Conservation (phyloP, 2,797 vertebrate species). For the Dryobates pubescens region DNA sequence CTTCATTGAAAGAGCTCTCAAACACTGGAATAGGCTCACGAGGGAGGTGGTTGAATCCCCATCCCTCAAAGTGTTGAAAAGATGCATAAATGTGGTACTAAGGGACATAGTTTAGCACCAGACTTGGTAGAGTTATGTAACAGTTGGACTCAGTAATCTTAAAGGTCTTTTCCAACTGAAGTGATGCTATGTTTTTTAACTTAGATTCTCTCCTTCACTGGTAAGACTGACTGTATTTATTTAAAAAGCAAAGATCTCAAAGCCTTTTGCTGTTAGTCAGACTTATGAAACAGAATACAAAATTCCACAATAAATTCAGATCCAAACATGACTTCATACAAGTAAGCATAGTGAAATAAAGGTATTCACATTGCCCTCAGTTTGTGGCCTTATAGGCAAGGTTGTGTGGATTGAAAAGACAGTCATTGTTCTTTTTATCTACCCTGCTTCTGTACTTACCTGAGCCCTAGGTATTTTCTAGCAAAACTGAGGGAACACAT, state of each 20-base stretch:
- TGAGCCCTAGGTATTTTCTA: not conserved
- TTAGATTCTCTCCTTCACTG: not conserved
- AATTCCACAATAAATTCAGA: not conserved
- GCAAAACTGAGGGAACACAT: not conserved
- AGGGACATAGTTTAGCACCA: too few relatives aligned
- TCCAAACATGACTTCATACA: not conserved
- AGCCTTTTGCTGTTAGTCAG: not conserved
- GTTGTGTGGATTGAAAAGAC: not conserved
- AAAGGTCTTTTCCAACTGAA: too few relatives aligned
- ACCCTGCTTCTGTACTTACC: not conserved
- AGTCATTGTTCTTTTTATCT: not conserved
- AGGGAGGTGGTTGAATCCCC: too few relatives aligned
- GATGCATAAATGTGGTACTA: too few relatives aligned
- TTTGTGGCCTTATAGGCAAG: not conserved
- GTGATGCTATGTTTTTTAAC: not conserved
- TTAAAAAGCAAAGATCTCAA: not conserved
- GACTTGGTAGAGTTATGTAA: too few relatives aligned
- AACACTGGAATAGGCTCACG: too few relatives aligned
- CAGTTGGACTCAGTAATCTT: too few relatives aligned
- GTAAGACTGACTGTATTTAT: not conserved
- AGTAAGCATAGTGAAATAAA: not conserved
- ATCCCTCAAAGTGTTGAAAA: too few relatives aligned
- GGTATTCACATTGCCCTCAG: not conserved
- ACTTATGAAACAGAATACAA: not conserved
- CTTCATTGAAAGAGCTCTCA: too few relatives aligned